A percentile compares a stretch with the other conserved stretches of the same genome.
Conservation (phyloP, 2,888 invertebrate species). For the Melinaea menophilus region DNA sequence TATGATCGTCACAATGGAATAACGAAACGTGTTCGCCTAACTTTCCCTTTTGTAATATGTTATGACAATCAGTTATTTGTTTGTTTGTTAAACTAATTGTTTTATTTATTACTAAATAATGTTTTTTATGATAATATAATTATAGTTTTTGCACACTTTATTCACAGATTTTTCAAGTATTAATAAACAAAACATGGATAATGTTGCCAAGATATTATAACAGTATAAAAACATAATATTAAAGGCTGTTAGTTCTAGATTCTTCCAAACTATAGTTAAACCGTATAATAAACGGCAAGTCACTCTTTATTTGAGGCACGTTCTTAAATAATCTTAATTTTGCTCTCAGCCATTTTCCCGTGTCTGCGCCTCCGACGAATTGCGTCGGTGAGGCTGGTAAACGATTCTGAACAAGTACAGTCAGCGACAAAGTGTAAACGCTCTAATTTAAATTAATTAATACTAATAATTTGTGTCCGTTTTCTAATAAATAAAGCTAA, state of each 20-base stretch:
- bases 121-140: no score
- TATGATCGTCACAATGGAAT: constrained; percentile 49
- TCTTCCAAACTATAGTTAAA: constrained; percentile 16
- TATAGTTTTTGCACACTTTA: no score
- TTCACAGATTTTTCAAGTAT: no score
- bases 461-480: no score
- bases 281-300: constrained; percentile 33
- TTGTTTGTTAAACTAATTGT: no score
- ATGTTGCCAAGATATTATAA: no score
- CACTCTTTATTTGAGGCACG: constrained; percentile 32
- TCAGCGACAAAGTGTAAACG: constrained; percentile 14
- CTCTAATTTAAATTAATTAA: not conserved
- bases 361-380: constrained; percentile 32
- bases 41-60: constrained; percentile 33
- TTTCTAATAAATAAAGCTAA: no score
- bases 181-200: no score
- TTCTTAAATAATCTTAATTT: constrained; percentile 34
- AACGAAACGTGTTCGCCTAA: constrained; percentile 49
- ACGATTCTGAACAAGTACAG: constrained; percentile 25
- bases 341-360: constrained; percentile 32
- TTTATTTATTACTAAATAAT: no score
- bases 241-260: not conserved
- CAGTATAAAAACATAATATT: not conserved
- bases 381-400: constrained; percentile 31
- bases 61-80: not conserved